A percentile compares a stretch with the other conserved stretches of the same genome.
phyloP scores from a whole-genome alignment of 2,888 invertebrate genomes.

The Apodemia arnacis region DNA sequence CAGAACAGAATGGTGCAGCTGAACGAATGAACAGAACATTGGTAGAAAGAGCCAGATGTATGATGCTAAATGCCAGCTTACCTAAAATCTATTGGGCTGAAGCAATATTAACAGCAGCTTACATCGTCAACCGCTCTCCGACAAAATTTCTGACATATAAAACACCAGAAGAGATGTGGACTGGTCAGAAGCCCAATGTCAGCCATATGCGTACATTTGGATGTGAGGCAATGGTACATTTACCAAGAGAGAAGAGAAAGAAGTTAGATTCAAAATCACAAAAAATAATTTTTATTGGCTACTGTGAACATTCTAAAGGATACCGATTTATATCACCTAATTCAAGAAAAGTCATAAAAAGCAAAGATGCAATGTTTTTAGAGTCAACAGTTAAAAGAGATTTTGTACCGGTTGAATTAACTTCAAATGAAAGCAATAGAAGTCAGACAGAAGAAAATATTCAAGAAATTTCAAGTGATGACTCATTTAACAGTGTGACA shows the following conservation, averaged over 20 bases:
- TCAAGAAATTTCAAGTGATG: not conserved
- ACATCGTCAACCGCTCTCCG: slow-evolving; percentile 63
- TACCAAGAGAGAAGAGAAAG: slow-evolving; percentile 70
- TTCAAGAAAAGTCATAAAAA: slow-evolving; percentile 35
- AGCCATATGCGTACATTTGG: slow-evolving; percentile 87
- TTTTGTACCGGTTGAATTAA: slow-evolving; percentile 36
- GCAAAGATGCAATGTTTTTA: slow-evolving; percentile 51
- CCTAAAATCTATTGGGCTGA: slow-evolving; percentile 75
- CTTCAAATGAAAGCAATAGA: not conserved
- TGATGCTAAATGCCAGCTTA: slow-evolving; percentile 65
- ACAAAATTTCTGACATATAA: slow-evolving; percentile 60
- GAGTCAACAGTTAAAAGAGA: slow-evolving; percentile 50
- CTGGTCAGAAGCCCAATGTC: slow-evolving; percentile 85
- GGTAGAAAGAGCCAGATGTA: slow-evolving; percentile 48
- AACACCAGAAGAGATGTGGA: slow-evolving; percentile 82
- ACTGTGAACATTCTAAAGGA: slow-evolving; percentile 85
- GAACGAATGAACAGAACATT: not conserved
- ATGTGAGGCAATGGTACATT: slow-evolving; percentile 76
- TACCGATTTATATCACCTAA: slow-evolving; percentile 75
- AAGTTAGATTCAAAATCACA: slow-evolving; percentile 84
- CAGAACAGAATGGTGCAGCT: not conserved
- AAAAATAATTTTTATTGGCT: slow-evolving; percentile 87
- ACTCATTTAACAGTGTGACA: not conserved
- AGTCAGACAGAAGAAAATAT: not conserved
- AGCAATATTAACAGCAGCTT: slow-evolving; percentile 63